Percentiles rank a stretch among this genome's conserved stretches.
phyloP scores from a whole-genome alignment of 2,113 vertebrate species.

The Lophotis ruficrista region DNA sequence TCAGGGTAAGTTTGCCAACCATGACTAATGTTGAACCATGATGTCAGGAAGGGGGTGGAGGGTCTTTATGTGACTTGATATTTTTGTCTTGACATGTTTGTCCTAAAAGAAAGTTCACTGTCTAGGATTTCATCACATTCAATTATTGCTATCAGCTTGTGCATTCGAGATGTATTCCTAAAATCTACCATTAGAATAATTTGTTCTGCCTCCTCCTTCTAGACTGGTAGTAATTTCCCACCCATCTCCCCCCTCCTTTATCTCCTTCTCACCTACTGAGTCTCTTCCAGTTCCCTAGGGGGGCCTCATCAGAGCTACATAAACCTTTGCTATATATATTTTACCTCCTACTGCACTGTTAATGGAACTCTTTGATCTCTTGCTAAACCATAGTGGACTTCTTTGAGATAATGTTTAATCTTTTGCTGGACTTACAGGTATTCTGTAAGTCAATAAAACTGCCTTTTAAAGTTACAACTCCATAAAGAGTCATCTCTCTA shows the following conservation, averaged over 20 bases:
- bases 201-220: slow-evolving; percentile 52
- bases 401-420: slow-evolving; percentile 46
- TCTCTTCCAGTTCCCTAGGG: slow-evolving; percentile 39
- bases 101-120: slow-evolving; percentile 21
- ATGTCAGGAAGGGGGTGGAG: slow-evolving; percentile 32
- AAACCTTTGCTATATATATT: slow-evolving; percentile 44
- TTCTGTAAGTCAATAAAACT: slow-evolving; percentile 56
- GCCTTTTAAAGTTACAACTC: slow-evolving; percentile 41
- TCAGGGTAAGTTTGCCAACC: slow-evolving; percentile 28
- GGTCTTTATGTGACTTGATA: neutral
- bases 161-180: slow-evolving; percentile 40
- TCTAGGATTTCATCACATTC: slow-evolving; percentile 37
- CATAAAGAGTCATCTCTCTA: neutral
- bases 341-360: slow-evolving; percentile 37
- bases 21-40: slow-evolving; percentile 42
- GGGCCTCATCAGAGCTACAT: slow-evolving; percentile 7
- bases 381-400: slow-evolving; percentile 49
- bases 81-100: slow-evolving; percentile 56
- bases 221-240: slow-evolving; percentile 61
- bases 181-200: slow-evolving; percentile 66
- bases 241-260: slow-evolving; percentile 1
- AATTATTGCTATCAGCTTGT: slow-evolving; percentile 51
- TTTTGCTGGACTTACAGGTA: slow-evolving; percentile 37
- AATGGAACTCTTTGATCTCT: slow-evolving; percentile 63
- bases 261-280: slow-evolving; percentile 37